Conservation (phyloP, 1,140 invertebrate genomes). For the Drosophila littoralis region DNA sequence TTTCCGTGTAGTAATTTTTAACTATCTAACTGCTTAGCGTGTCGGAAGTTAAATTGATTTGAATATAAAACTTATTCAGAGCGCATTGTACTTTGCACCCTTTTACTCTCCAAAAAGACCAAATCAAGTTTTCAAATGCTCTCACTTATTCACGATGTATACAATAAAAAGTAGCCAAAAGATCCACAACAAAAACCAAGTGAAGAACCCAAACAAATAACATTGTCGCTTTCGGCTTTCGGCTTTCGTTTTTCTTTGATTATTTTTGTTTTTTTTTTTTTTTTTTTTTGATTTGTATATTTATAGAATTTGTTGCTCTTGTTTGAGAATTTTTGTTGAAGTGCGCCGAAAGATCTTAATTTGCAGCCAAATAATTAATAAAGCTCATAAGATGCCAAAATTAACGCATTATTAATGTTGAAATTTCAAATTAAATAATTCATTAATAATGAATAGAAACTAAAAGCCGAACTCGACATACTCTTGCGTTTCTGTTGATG, state of each 20-base stretch:
- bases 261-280: background rate
- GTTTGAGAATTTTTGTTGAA: constrained; percentile 13
- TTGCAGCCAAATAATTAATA: constrained; percentile 7
- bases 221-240: constrained; percentile 13
- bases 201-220: constrained; percentile 11
- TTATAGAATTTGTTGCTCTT: constrained; percentile 28
- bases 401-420: background rate
- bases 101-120: constrained; percentile 3
- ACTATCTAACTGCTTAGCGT: background rate
- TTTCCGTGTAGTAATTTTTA: background rate
- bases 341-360: constrained; percentile 16
- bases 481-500: background rate
- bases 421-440: background rate
- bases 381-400: background rate
- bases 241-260: constrained; percentile 25
- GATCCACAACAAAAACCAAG: background rate
- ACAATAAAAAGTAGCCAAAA: constrained; percentile 11
- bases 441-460: background rate
- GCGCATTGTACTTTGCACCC: constrained; percentile 32
- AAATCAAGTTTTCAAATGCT: constrained; percentile 20
- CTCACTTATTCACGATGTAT: constrained; percentile 1
- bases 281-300: constrained; percentile 6
- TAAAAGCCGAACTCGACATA: background rate
- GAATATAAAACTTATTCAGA: background rate
- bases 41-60: constrained; percentile 1